These are phyloP conservation scores for Acanthoscelides obtectus DNA, from an alignment of 2,888 invertebrate species.

Conservation along the genomic window DNA sequence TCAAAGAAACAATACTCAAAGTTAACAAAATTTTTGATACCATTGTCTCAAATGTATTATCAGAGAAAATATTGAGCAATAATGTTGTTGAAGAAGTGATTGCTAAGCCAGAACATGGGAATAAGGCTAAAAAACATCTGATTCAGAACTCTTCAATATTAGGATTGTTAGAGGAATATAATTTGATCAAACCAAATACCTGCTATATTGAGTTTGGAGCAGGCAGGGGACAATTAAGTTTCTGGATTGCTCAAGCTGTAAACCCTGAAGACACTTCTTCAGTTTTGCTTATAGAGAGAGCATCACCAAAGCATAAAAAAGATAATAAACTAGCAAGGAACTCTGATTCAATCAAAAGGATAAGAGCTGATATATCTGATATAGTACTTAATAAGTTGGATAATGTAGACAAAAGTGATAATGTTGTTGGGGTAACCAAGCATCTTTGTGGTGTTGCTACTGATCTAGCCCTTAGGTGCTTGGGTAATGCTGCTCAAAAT, in stretches of 20 bases:
- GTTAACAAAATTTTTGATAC: constrained; percentile 46
- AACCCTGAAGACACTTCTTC: constrained; percentile 46
- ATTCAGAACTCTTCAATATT: constrained; percentile 74
- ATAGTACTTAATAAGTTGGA: constrained; percentile 58
- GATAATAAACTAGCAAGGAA: constrained; percentile 48
- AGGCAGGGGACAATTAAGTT: constrained; percentile 82
- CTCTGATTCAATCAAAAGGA: constrained; percentile 52
- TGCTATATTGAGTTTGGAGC: constrained; percentile 86
- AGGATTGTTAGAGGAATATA: constrained; percentile 59
- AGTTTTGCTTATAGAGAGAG: constrained; percentile 73
- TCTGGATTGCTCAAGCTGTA: constrained; percentile 66
- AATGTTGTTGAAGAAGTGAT: constrained; percentile 50
- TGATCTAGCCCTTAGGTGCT: constrained; percentile 70
- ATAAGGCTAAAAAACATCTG: constrained; percentile 66
- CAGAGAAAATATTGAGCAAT: constrained; percentile 46
- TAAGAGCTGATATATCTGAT: constrained; percentile 80
- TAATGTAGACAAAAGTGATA: constrained; percentile 45
- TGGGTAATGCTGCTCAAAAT: constrained; percentile 48
- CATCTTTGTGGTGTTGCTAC: constrained; percentile 89
- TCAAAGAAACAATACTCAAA: constrained; percentile 46
- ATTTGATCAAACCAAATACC: constrained; percentile 57
- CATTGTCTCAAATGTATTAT: constrained; percentile 34
- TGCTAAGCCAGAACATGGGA: constrained; percentile 54
- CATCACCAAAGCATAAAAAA: constrained; percentile 61
- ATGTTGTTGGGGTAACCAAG: constrained; percentile 75